Percentiles rank a stretch among this genome's conserved stretches.
phyloP scores from a whole-genome alignment of 2,888 invertebrate species.

The Gasteruption jaculator region DNA sequence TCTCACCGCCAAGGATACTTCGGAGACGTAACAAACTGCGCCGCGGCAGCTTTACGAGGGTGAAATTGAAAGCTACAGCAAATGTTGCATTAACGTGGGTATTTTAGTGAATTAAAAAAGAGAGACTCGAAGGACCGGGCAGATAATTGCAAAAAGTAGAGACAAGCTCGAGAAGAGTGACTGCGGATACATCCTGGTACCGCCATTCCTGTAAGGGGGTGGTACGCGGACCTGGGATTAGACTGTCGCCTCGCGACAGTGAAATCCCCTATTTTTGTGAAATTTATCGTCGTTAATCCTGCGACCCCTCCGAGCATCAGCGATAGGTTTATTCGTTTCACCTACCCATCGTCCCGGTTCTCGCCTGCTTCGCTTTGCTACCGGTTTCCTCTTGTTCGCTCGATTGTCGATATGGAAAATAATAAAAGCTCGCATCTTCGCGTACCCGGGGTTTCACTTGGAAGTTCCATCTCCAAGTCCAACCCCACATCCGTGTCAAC shows the following conservation, averaged over 20 bases:
- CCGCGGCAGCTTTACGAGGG: too few relatives aligned
- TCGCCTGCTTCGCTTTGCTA: constrained; percentile 24
- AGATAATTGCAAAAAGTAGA: constrained; percentile 45
- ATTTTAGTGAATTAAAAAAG: too few relatives aligned
- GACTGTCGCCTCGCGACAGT: constrained; percentile 50
- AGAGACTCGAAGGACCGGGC: constrained; percentile 26
- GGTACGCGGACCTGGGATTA: constrained; percentile 45
- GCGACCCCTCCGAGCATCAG: constrained; percentile 36
- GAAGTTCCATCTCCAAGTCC: too few relatives aligned
- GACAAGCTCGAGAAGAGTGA: constrained; percentile 13
- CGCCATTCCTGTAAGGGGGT: constrained; percentile 18
- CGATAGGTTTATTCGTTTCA: constrained; percentile 25
- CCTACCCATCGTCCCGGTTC: constrained; percentile 19
- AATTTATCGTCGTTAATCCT: constrained; percentile 53
- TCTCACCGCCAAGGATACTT: too few relatives aligned
- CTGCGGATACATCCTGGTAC: constrained; percentile 12
- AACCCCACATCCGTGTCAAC: constrained; percentile 15
- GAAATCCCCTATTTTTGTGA: constrained; percentile 52
- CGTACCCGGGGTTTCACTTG: constrained; percentile 10
- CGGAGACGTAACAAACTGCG: too few relatives aligned
- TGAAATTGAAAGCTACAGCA: too few relatives aligned
- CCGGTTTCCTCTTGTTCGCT: constrained; percentile 24
- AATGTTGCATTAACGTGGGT: too few relatives aligned
- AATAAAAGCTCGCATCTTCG: constrained; percentile 34
- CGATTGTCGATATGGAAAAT: constrained; percentile 43